Evolutionary conservation across 1,140 invertebrate genomes (phyloP), one percentile per base, ranked within the genome.

Genomic region (Hermetia illucens): DNA sequence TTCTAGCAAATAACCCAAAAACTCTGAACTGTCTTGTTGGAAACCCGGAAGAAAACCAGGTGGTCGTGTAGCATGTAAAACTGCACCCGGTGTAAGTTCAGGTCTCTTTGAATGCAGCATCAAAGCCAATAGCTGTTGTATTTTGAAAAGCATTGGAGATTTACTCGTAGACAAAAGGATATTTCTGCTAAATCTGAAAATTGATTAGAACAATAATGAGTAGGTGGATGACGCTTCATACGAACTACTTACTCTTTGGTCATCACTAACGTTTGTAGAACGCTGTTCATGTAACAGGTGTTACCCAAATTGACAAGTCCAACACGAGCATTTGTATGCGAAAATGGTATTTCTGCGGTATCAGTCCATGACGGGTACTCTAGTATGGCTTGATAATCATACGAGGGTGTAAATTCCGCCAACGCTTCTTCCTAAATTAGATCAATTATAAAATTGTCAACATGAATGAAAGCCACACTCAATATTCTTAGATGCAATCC

Each of bases 11-110:
- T 77, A 81, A 66, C 79, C 76, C 30, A 91, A 67, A 64, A 85
- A 89, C 64, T 91, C 86, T 2, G 83, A 86, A 57, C 83, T 87
- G 50, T 90, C 86, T 50, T 91, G 85, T 49, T 89, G 85, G 44
- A 78, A 69, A 17, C 82, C 76, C 17, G 66, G 64, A 18, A 71
- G 67, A 55, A 91, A 89, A 51, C 79, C 82, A 0, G 77, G 69
- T 8, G 84, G 84, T 44, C 76, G 64, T 0, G 79, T 72, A 0
- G 71, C 66, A 34, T 66, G 62, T 27, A 79, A 63, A 49, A 87
- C 76, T 31, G 75, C 74, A 19, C 62, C 68, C 1, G 85, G 82
- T n/a, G 77, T 72, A 38, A 83, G 55, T 21, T 72, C 70, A 20
- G 60, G 64, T 19, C 70, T 63, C 16, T 73, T 64, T 0, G 82